phyloP scores from a whole-genome alignment of 2,888 invertebrate genomes.

The Tyria jacobaeae region DNA sequence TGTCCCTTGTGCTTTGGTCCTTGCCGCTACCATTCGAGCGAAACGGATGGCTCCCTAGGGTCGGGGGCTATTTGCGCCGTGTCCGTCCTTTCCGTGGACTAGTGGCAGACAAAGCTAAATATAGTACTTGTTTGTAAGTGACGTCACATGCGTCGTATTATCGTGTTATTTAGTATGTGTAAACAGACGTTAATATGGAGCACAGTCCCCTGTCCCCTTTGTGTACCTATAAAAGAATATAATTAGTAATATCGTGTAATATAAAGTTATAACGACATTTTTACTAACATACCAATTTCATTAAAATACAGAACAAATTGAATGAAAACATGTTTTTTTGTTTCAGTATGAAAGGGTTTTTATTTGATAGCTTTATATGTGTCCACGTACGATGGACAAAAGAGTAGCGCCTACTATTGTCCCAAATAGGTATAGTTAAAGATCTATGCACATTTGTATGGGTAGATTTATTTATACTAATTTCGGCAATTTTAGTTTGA shows the following conservation, averaged over 20 bases:
- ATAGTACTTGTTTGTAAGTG: constrained; percentile 26
- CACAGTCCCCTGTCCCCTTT: no score
- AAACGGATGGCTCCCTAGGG: constrained; percentile 63
- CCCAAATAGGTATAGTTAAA: background rate
- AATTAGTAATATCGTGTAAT: no score
- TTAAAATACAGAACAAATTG: constrained; percentile 39
- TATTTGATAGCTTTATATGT: constrained; percentile 54
- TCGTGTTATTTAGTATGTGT: constrained; percentile 11
- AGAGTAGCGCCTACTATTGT: background rate
- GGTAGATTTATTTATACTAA: no score
- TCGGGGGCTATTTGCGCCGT: constrained; percentile 53
- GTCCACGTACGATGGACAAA: constrained; percentile 42
- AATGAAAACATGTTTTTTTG: constrained; percentile 37
- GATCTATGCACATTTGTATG: no score
- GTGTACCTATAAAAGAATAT: no score
- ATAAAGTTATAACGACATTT: background rate
- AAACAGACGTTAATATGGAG: background rate
- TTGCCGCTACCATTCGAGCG: constrained; percentile 53
- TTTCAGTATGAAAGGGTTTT: constrained; percentile 44
- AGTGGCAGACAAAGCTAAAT: constrained; percentile 38
- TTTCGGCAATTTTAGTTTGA: background rate
- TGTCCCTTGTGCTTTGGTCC: constrained; percentile 47
- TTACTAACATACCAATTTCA: background rate
- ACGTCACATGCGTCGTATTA: constrained; percentile 12
- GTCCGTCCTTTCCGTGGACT: constrained; percentile 31